These are phyloP conservation scores for Lagodon rhomboides DNA, from an alignment of 2,797 vertebrate genomes.

Conservation along the genomic window DNA sequence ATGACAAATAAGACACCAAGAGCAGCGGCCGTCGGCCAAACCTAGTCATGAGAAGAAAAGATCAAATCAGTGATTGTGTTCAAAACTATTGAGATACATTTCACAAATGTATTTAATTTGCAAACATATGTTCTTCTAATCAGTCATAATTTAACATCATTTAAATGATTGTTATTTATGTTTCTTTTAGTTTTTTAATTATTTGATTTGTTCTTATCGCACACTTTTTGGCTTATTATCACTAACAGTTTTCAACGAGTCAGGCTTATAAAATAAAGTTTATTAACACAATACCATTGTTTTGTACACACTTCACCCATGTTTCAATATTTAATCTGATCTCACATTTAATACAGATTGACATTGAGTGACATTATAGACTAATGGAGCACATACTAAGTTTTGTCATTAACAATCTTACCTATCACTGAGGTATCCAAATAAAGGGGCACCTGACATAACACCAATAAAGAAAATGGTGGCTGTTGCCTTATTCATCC, in stretches of 20 bases:
- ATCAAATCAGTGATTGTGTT: background rate
- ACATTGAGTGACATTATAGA: background rate
- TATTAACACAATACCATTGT: background rate
- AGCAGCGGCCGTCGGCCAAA: conserved; percentile 73
- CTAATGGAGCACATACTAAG: background rate
- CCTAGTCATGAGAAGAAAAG: conserved; percentile 48
- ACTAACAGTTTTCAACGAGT: background rate
- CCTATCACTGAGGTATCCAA: conserved; percentile 86
- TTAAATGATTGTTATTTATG: no score
- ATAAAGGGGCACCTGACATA: conserved; percentile 83
- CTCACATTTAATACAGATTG: background rate
- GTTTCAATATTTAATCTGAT: background rate
- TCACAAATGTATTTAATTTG: background rate
- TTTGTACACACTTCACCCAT: background rate
- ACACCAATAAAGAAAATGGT: conserved; percentile 86
- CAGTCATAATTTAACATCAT: no score
- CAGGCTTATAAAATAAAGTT: background rate
- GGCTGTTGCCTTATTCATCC: conserved; percentile 81
- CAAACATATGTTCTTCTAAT: background rate
- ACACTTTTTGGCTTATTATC: background rate
- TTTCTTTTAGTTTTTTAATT: background rate
- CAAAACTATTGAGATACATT: background rate
- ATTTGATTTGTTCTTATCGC: background rate
- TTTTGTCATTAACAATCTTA: conserved; percentile 34
- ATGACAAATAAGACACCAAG: conserved; percentile 69